These are phyloP conservation scores for Psammodynastes pulverulentus DNA, from an alignment of 2,113 vertebrate genomes.

Conservation along the genomic window DNA sequence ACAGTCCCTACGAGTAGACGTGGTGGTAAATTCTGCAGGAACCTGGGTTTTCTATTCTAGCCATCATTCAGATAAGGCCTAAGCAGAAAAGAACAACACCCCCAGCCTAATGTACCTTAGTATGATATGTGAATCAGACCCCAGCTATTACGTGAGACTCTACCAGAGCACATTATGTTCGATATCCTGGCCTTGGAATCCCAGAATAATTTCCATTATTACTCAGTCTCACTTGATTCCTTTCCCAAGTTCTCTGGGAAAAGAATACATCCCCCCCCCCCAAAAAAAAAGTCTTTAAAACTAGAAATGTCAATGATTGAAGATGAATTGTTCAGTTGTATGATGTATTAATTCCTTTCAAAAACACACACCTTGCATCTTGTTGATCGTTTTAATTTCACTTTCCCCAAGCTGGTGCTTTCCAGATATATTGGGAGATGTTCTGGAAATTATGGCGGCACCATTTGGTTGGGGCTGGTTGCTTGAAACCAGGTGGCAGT, in stretches of 20 bases:
- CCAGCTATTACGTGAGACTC: not conserved
- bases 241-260: not conserved
- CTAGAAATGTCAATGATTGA: not conserved
- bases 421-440: not conserved
- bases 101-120: not conserved
- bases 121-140: not conserved
- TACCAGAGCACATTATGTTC: not conserved
- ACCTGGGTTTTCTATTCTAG: not conserved
- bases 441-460: not conserved
- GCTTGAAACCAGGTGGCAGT: not conserved
- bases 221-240: not conserved
- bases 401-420: not conserved
- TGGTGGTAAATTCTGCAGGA: not conserved
- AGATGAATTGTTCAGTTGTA: not conserved
- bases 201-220: not conserved
- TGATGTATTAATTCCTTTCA: not conserved
- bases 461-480: not conserved
- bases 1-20: too few relatives aligned
- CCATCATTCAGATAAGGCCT: not conserved
- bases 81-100: not conserved
- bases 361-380: not conserved
- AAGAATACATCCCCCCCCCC: fast-evolving
- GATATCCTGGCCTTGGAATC: not conserved
- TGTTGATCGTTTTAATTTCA: not conserved
- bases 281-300: not conserved